Percentiles rank a stretch among this genome's conserved stretches.
These are phyloP conservation scores for Polyommatus iphigenia DNA, from an alignment of 2,888 invertebrate genomes.

Conservation along the genomic window DNA sequence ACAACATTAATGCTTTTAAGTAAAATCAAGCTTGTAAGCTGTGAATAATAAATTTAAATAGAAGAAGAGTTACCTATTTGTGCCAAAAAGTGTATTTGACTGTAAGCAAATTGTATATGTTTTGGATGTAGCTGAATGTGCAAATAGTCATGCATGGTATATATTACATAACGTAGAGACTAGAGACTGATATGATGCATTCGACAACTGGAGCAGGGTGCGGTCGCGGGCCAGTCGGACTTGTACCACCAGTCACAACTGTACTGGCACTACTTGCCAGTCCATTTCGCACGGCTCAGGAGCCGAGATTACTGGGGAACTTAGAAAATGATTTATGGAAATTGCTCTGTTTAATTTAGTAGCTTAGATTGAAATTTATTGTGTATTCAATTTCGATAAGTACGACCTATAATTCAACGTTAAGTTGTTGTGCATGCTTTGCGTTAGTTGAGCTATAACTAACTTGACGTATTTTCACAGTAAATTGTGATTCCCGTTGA, in stretches of 20 bases:
- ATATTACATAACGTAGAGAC: not conserved
- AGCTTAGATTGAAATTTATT: slow-evolving; percentile 24
- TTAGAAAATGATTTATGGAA: slow-evolving; percentile 23
- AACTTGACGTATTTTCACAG: not conserved
- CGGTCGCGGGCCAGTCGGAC: not conserved
- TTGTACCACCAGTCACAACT: not conserved
- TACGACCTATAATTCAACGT: slow-evolving; percentile 3
- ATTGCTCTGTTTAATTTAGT: slow-evolving; percentile 20
- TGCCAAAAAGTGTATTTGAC: not conserved
- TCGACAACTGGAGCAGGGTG: not conserved
- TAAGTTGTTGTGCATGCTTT: slow-evolving; percentile 13
- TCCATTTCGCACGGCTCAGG: slow-evolving; percentile 10
- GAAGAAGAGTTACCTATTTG: not conserved
- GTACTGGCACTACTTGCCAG: not conserved
- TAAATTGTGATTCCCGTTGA: not conserved
- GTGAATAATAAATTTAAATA: not conserved
- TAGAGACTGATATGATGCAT: not conserved
- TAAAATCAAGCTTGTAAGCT: not conserved
- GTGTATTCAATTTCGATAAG: slow-evolving; percentile 22
- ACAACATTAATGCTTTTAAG: not conserved
- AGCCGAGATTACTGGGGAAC: slow-evolving; percentile 11
- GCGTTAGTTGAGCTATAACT: not conserved
- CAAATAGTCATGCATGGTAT: not conserved
- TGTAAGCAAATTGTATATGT: not conserved
- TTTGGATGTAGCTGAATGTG: not conserved